Evolutionary conservation across 2,113 vertebrate species (phyloP), one percentile per base, ranked within the genome.

Genomic region (Vulpes vulpes): DNA sequence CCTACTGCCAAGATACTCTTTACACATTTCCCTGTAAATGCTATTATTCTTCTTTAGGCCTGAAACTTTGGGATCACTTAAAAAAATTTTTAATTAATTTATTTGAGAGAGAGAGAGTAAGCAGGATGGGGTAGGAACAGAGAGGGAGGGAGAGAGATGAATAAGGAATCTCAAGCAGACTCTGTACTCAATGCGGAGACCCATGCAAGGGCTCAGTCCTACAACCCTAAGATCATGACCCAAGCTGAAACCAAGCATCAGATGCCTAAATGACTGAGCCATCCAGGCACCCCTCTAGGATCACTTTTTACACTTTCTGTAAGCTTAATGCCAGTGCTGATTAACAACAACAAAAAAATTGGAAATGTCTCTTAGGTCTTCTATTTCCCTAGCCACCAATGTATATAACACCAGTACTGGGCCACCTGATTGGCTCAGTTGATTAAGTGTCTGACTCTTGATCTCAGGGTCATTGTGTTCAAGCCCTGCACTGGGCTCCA

Each of bases 291-390:
- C 69, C 69, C 69, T 5, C 69, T 82, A 88, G 30, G 51, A 62
- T 76, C 35, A 55, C 78, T 79, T 95, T 89, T 57, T 93, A 38
- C 2, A 49, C 27, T 79, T 79, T 95, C 27, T 79, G 25, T 84
- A 38, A 89, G 12, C 22, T 93, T 89, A 62, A 79, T 71, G 89
- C 16, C 62, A 85, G 49, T 51, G 35, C 49, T 80, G 19, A n/a
- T 89, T 89, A n/a, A 79, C 51, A 10, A n/a, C 73, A 49, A 27
- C 76, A 53, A 69, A 79, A 23, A 65, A 6, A 59, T 73, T 35
- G 71, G 38, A 94, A 83, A 67, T 94, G 1, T 35, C 65, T 95
- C 25, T 74, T 59, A 69, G 53, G 10, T 94, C 16, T 94, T 90
- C 67, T 91, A 15, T 89, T 95, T 92, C 67, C 35, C 73, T 90